Base-by-base conservation (phyloP, 2,888 invertebrate species). In the Thysanoteuthis rhombus region DNA sequence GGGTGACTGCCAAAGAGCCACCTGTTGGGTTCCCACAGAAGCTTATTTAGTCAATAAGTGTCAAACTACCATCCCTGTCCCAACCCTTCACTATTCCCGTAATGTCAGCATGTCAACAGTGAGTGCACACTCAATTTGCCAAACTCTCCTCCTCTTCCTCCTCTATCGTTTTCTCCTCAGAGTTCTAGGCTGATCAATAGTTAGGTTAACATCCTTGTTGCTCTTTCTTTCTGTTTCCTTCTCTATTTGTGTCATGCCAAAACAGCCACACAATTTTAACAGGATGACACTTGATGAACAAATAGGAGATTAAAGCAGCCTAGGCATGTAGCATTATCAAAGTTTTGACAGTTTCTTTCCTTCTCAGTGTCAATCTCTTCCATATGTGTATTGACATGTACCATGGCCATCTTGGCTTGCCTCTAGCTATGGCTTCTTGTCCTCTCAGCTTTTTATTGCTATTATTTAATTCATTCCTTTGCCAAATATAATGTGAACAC, bases 311-410 rank as follows among this genome's bases (percentile, higher is more conserved):
- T 75, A n/a, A 75, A 75, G n/a, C 75, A 75, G 75, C 36, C 75
- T 75, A 75, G 75, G n/a, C n/a, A 75, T 75, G 75, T 75, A 75
- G 75, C 75, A 75, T 75, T 75, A 75, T 19, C 75, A 75, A 75
- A 75, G 75, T 75, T 91, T n/a, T 39, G 91, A 40, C 12, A 40
- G 19, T 91, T 42, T 39, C 40, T 91, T 42, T 39, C 39, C 42
- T 42, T 91, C n/a, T 91, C 39, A 32, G 19, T 38, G 40, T 91
- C 91, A 42, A 40, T 91, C 91, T 91, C 91, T 91, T 91, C 91
- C 91, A 45, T 91, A 45, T 39, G 39, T 91, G n/a, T n/a, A 75
- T 75, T 75, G 75, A 75, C 75, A n/a, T 75, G n/a, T 75, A 75
- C 75, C 75, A n/a, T 75, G 75, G 75, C 75, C 75, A 75, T 75